Base-by-base conservation (phyloP, 2,797 vertebrate species). In the Yasuhikotakia modesta region DNA sequence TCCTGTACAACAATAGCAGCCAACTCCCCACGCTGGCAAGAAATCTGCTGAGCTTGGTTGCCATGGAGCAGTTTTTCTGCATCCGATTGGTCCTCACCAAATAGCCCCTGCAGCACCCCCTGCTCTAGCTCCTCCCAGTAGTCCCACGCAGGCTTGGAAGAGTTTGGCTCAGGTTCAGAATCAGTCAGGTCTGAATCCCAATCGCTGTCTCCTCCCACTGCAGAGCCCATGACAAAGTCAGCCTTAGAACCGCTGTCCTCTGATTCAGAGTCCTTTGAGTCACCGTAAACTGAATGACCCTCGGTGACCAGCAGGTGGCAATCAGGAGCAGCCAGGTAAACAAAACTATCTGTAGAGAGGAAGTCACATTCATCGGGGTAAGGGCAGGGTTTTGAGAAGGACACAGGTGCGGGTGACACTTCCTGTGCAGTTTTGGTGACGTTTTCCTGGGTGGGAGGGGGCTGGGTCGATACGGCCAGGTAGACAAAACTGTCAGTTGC, bases 401-500 rank as follows among this genome's bases (percentile, higher is more conserved):
- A 27, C 16, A 82, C 50, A 12, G 78, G 58, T 2, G 70, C 80
- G 6, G 66, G 13, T 53, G 77, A 50, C 35, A 92, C 91, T 11
- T 80, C 78, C 55, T 30, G 70, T 35, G 72, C 70, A 0, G 86
- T 78, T 57, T 60, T 82, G 45, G 83, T 85, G 12, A 39, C 76
- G 1, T 39, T 67, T 22, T 80, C 75, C 61, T 70, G 83, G 5
- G 64, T 45, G 63, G 79, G 48, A 17, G 76, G 76, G 1, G 90
- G 87, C 58, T 87, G 81, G n/a, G 90, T 88, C 1, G 93, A 93
- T 21, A 94, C 93, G 0, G 93, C 93, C 6, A 94, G 90, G 86
- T 94, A 94, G 78, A 94, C 92, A 77, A 94, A 94, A 84, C 93
- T 94, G 71, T 94, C 93, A 0, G 92, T 92, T 4, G 92, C 88